Percentiles rank a stretch among this genome's conserved stretches.
These are phyloP conservation scores for Epirrhoe tristata DNA, from an alignment of 2,888 invertebrate genomes.

Conservation along the genomic window DNA sequence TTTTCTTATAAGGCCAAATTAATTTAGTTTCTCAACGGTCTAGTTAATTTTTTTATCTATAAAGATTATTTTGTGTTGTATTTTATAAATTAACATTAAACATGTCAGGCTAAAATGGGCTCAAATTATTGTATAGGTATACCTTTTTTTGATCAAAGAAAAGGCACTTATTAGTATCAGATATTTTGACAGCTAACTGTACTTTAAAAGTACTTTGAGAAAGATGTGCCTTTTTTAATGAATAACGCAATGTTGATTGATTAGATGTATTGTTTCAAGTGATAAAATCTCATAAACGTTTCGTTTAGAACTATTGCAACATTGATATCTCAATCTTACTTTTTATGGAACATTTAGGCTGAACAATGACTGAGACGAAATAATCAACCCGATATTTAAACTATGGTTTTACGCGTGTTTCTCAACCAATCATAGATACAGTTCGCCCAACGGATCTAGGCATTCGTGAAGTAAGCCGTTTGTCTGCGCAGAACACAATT, in stretches of 20 bases:
- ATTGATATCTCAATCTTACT: slow-evolving; percentile 26
- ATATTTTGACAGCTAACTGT: background rate
- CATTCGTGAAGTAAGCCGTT: too few relatives aligned
- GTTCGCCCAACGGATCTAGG: too few relatives aligned
- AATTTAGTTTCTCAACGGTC: too few relatives aligned
- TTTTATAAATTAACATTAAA: too few relatives aligned
- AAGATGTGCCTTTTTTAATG: background rate
- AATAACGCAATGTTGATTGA: slow-evolving; percentile 28
- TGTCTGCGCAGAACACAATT: too few relatives aligned
- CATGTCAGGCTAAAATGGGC: too few relatives aligned
- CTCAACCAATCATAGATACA: background rate
- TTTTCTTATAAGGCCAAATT: too few relatives aligned
- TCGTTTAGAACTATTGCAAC: slow-evolving; percentile 25
- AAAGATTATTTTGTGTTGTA: too few relatives aligned
- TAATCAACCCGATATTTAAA: slow-evolving; percentile 3
- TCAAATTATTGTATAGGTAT: too few relatives aligned
- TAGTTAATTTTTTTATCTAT: too few relatives aligned
- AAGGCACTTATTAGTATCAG: too few relatives aligned
- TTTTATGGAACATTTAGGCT: slow-evolving; percentile 23
- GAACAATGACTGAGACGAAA: slow-evolving; percentile 21
- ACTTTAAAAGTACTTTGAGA: background rate
- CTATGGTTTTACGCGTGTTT: background rate
- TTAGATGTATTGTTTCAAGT: slow-evolving; percentile 27
- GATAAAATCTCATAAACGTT: slow-evolving; percentile 19
- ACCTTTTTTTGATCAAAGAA: too few relatives aligned